Conservation (phyloP, 2,113 vertebrate genomes). For the Willisornis vidua region DNA sequence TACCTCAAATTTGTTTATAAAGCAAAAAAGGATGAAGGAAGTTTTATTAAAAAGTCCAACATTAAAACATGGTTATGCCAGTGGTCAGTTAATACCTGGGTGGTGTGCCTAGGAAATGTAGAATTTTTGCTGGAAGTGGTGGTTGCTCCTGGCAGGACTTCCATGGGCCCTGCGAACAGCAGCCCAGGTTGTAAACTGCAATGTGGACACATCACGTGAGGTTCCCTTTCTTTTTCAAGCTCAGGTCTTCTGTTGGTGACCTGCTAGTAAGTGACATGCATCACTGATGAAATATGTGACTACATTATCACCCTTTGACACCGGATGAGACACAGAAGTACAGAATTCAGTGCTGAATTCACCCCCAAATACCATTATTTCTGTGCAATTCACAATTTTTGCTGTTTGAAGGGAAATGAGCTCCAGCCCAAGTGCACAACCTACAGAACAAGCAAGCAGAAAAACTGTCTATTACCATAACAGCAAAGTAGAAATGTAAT, state of each 20-base stretch:
- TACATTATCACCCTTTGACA: not conserved
- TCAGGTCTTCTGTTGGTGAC: not conserved
- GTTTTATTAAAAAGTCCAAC: not conserved
- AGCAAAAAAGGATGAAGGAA: not conserved
- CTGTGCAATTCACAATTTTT: not conserved
- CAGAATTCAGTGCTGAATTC: not conserved
- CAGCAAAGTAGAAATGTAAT: not conserved
- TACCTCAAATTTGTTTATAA: not conserved
- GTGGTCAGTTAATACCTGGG: not conserved
- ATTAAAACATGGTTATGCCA: not conserved
- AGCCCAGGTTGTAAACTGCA: not conserved
- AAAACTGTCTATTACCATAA: not conserved
- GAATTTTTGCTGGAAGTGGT: not conserved
- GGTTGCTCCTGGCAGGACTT: not conserved
- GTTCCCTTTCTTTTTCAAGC: not conserved
- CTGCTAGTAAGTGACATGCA: not conserved
- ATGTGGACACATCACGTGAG: not conserved
- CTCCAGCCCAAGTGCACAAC: not conserved
- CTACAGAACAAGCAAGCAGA: not conserved
- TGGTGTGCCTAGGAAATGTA: not conserved
- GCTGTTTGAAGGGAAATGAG: not conserved
- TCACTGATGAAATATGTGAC: not conserved
- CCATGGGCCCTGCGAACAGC: not conserved
- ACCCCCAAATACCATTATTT: not conserved
- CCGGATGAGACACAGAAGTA: not conserved